A percentile compares a stretch with the other conserved stretches of the same genome.
These are phyloP conservation scores for Actinia equina DNA, from an alignment of 64 coral and sea anemone genomes.

Conservation along the genomic window DNA sequence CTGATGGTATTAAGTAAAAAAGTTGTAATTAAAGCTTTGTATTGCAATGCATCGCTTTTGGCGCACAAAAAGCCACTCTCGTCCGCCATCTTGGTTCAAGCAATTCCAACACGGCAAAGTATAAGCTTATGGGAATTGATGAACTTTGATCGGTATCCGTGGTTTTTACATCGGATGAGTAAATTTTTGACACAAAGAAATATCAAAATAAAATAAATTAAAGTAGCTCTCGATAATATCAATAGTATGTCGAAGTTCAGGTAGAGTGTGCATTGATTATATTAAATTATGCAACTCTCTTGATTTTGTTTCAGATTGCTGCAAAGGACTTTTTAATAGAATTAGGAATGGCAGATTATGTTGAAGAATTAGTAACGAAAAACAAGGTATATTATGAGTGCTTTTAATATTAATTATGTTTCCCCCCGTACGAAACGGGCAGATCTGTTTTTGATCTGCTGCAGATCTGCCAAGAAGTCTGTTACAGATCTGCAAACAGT, in stretches of 20 bases:
- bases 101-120: not conserved
- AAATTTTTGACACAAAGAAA: not conserved
- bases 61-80: not conserved
- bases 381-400: not conserved
- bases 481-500: no score
- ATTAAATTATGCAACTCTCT: not conserved
- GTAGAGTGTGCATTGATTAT: not conserved
- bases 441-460: no score
- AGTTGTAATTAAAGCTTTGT: not conserved
- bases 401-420: not conserved
- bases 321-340: not conserved
- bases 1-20: not conserved
- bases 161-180: no score
- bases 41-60: not conserved
- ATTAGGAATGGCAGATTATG: constrained; percentile 1
- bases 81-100: not conserved
- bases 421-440: no score
- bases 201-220: not conserved
- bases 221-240: no score
- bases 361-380: not conserved
- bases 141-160: not conserved
- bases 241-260: no score
- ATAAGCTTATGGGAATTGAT: not conserved
- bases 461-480: no score
- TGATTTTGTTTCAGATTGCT: not conserved